A percentile compares a stretch with the other conserved stretches of the same genome.
Evolutionary conservation across 2,113 vertebrate species (phyloP).

Genomic region (Pseudopodoces humilis): DNA sequence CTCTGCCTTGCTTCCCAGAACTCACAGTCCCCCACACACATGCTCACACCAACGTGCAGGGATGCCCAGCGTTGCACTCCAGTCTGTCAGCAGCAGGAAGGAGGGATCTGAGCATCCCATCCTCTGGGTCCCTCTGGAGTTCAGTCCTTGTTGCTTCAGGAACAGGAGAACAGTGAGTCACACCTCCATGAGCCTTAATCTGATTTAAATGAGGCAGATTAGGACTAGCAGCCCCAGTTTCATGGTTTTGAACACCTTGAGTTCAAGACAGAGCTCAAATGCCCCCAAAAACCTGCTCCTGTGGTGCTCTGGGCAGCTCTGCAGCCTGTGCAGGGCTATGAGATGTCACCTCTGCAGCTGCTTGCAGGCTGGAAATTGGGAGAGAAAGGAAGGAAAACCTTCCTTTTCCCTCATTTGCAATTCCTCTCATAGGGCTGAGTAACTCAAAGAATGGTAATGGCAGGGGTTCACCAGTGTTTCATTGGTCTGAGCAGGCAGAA

Average conservation of each 20-base stretch:
- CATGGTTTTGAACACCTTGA: not conserved
- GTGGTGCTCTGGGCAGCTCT: not conserved
- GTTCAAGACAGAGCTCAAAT: not conserved
- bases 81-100: not conserved
- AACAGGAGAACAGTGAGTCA: not conserved
- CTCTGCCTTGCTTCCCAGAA: conserved; percentile 35
- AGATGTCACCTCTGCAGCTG: not conserved
- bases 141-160: not conserved
- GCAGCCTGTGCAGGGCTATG: not conserved
- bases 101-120: not conserved
- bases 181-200: rapidly evolving
- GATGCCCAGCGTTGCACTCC: not conserved
- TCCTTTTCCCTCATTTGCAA: not conserved
- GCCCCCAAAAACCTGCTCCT: not conserved
- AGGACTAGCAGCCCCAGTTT: not conserved
- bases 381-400: not conserved
- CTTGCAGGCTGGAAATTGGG: not conserved
- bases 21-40: conserved; percentile 20
- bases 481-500: not conserved
- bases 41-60: not conserved
- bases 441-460: not conserved
- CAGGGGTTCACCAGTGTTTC: not conserved
- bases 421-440: rapidly evolving
- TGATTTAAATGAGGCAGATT: not conserved
- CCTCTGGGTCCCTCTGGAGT: not conserved